Conservation (phyloP, 2,113 vertebrate species). For the Hydropotes inermis region DNA sequence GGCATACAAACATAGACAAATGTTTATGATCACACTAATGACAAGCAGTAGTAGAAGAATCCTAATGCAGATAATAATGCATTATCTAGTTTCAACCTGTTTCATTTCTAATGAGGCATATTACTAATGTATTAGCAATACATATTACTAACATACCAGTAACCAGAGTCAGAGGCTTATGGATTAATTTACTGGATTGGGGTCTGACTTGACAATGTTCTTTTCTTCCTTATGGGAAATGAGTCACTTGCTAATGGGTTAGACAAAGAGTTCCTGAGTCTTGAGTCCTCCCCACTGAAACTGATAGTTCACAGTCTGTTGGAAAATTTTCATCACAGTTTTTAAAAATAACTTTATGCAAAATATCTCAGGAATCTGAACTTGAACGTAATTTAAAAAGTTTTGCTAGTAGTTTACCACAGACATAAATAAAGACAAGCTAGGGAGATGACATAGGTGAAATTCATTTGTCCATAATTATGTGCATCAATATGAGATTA, state of each 20-base stretch:
- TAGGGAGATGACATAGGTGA: background rate
- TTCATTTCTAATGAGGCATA: background rate
- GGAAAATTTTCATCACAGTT: background rate
- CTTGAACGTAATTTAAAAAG: background rate
- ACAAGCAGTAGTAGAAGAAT: background rate
- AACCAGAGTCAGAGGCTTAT: background rate
- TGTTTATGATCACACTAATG: background rate
- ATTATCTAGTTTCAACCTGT: background rate
- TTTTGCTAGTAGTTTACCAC: background rate
- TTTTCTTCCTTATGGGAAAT: background rate
- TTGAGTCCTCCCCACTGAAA: rapidly evolving
- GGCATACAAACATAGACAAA: background rate
- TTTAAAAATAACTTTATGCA: background rate
- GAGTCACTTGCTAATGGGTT: background rate
- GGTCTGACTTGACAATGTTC: background rate
- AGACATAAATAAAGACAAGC: background rate
- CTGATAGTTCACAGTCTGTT: background rate
- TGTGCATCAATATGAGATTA: background rate
- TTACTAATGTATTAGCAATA: background rate
- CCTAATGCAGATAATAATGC: background rate
- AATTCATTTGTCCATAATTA: background rate
- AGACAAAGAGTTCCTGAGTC: background rate
- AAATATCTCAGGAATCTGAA: background rate
- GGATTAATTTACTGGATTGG: background rate
- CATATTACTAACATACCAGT: background rate